Evolutionary conservation across 2,888 invertebrate genomes (phyloP), one percentile per base, ranked within the genome.

Genomic region (Halictus ligatus): DNA sequence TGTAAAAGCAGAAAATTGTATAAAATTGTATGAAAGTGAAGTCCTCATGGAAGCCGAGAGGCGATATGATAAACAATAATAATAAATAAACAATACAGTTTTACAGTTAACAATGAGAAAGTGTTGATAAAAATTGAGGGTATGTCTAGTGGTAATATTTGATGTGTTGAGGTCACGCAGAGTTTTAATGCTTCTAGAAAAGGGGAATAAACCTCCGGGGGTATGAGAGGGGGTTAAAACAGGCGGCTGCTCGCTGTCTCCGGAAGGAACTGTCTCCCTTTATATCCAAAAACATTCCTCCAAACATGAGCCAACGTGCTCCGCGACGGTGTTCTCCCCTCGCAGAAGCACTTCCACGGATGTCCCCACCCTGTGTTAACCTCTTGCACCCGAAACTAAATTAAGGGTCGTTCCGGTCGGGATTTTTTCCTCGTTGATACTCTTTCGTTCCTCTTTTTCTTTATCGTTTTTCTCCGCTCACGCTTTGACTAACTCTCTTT

Each of bases 241-340:
- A 87, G 89, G 90, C 92, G 89, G 92, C 92, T 91, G 91, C 81
- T 89, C 81, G 88, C 87, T 88, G 92, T 91, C 89, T 92, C 92
- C 92, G 92, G 92, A 92, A 92, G 92, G 91, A 93, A 93, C 92
- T 91, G 92, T 92, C 93, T 92, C 90, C 85, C 84, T 91, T 91
- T 89, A 89, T 89, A 84, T 83, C 88, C 79, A 83, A 90, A 88
- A 83, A 90, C 91, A 89, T 91, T 87, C 90, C 89, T 91, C 82
- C 84, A 85, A 91, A 91, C 90, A 90, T 87, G 87, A 89, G 88
- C 89, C 89, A 90, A 91, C 88, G 88, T 84, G 88, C 84, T 84
- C 85, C 81, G 78, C 78, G 85, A 84, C 77, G 81, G 72, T 81
- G 69, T 81, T 90, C 87, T 88, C 80, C 85, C 86, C 84, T 81